Percentiles rank a stretch among this genome's conserved stretches.
These are phyloP conservation scores for Montipora cactus DNA, from an alignment of 64 coral and sea anemone species.

Conservation along the genomic window DNA sequence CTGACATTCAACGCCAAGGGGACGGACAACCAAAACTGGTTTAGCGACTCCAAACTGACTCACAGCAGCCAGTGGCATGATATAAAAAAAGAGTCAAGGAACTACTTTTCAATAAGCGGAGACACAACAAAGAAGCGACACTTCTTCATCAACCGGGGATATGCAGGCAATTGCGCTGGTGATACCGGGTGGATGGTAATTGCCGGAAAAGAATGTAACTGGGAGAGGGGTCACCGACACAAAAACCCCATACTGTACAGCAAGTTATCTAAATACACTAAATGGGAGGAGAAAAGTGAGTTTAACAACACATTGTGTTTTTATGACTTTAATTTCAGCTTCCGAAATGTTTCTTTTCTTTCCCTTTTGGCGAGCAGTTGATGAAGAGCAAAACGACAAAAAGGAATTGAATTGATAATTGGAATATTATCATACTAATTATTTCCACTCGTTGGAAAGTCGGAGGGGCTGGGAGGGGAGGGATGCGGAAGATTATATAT, in stretches of 20 bases:
- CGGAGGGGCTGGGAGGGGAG: neutral
- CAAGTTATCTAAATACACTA: too few species aligned
- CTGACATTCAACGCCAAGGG: conserved; percentile 2
- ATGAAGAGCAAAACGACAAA: neutral
- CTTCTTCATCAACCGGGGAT: neutral
- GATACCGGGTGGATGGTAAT: conserved; percentile 5
- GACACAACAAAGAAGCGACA: neutral
- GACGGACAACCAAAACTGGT: conserved; percentile 2
- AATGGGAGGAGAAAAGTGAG: too few species aligned
- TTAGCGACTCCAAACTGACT: conserved; percentile 8
- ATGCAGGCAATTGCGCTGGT: neutral
- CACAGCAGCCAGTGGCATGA: neutral
- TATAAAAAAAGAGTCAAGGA: neutral
- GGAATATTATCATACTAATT: neutral
- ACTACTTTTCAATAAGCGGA: conserved; percentile 9
- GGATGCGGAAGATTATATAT: neutral
- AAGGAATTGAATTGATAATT: neutral
- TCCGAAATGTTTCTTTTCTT: conserved; percentile 12
- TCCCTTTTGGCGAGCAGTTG: neutral
- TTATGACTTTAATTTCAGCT: conserved; percentile 10
- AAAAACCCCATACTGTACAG: too few species aligned
- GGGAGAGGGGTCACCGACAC: neutral
- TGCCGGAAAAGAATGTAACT: conserved; percentile 14
- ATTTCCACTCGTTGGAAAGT: conserved; percentile 13
- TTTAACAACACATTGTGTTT: neutral